Base-by-base conservation (phyloP, 1,140 invertebrate species). In the Tigriopus japonicus region DNA sequence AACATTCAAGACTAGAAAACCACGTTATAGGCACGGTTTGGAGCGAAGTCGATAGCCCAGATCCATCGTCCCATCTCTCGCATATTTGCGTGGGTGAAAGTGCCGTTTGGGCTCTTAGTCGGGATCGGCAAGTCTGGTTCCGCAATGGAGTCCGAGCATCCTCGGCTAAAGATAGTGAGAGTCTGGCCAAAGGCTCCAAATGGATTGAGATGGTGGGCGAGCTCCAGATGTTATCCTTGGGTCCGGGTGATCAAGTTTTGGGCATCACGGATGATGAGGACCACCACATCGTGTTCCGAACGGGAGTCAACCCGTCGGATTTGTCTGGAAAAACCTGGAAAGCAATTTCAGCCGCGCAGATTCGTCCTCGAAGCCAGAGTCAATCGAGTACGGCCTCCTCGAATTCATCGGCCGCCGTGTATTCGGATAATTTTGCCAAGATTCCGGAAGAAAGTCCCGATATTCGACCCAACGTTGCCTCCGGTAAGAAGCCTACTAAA, bases 51-150 rank as follows among this genome's bases (percentile, higher is more conserved):
- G 80, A 82, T 62, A 78, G 84, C 42, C 86, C 86, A 0, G 75
- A 79, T 51, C 74, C 76, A 3, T 68, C 77, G 77, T 69, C 76
- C 79, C 52, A 79, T 78, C 63, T 93, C 12, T 70, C 76, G 42
- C 83, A 87, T 71, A 73, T 93, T 6, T 83, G 85, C 60, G 84
- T 91, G 17, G 89, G 90, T 5, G 78, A 76, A n/a, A 81, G 86
- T 75, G 76, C 81, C 3, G 84, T 91, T 7, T 94, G 90, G 90
- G 86, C 83, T 63, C 72, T 91, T 7, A 85, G 83, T 52, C 81
- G 84, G 66, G 83, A 89, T 68, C 80, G 82, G 60, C 80, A 81
- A 67, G 84, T 90, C n/a, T 92, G 87, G 87, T 91, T 90, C 69
- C 76, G 87, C 64, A 83, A 87, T 72, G 87, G 87, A 23, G 78